Base-by-base conservation (phyloP, 2,797 vertebrate species). In the Dromococcyx pavoninus region DNA sequence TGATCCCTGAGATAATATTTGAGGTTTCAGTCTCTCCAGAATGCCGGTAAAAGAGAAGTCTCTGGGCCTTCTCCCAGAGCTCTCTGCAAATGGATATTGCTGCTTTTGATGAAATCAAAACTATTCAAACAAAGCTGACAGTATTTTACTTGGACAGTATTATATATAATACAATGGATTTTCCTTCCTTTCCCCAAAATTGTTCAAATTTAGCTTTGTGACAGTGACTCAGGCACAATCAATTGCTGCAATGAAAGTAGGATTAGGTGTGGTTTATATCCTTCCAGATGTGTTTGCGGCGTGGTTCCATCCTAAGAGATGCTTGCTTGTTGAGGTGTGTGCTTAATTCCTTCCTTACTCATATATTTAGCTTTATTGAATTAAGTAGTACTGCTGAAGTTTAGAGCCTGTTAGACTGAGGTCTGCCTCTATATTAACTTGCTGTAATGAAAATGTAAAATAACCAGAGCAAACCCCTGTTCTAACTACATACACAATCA, bases 401-500 rank as follows among this genome's bases (percentile, higher is more conserved):
- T 93, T 37, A 75, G 35, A 82, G 33, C 69, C 41, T 76, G 41
- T 61, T 76, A 60, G 82, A 43, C 8, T 62, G 77, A 89, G 61
- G 37, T 66, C 71, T 93, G 66, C 69, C 43, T 93, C 85, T 67
- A 39, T 70, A 84, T 81, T 79, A 95, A 91, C n/a, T 93, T 69
- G 60, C 46, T 67, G 91, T 79, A 90, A 96, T 87, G 91, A 85
- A 95, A 95, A 94, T 94, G 88, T 91, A 90, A 95, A 96, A 91
- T 87, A 96, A 69, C 57, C 65, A 65, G 33, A 90, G 77, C 32
- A 90, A 92, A 62, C 54, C 46, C 25, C 21, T 85, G 32, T 65
- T 85, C 67, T 77, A 91, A 74, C 71, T 80, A 82, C 51, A 83
- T 37, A 65, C 27, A 93, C 83, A 89, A 95, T 95, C 91, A 94